Percentiles rank a stretch among this genome's conserved stretches.
These are phyloP conservation scores for Huso huso DNA, from an alignment of 2,797 vertebrate genomes.

Conservation along the genomic window DNA sequence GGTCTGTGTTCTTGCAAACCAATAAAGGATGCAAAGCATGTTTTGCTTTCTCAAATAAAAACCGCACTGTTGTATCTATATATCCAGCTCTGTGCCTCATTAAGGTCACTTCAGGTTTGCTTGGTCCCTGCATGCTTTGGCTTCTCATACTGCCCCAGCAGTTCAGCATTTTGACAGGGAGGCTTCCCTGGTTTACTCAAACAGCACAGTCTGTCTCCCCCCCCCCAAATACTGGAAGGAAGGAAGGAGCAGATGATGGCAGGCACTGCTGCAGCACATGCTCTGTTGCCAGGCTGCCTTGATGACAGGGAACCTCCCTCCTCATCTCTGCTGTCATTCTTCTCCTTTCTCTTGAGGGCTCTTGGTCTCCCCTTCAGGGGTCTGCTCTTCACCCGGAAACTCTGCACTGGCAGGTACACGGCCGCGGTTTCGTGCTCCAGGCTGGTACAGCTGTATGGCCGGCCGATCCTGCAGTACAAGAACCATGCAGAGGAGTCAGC, in stretches of 20 bases:
- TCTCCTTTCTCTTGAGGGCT: slow-evolving; percentile 71
- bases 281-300: neutral
- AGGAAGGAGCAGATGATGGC: too few species aligned
- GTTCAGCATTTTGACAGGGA: slow-evolving; percentile 32
- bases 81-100: slow-evolving; percentile 47
- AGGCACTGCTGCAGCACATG: too few species aligned
- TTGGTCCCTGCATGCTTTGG: slow-evolving; percentile 72
- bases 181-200: slow-evolving; percentile 35
- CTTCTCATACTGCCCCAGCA: slow-evolving; percentile 50
- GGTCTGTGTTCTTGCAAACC: neutral
- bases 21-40: slow-evolving; percentile 5
- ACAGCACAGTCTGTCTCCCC: slow-evolving; percentile 24
- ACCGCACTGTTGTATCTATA: slow-evolving; percentile 18
- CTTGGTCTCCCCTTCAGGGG: slow-evolving; percentile 67
- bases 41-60: slow-evolving; percentile 2
- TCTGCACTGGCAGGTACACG: slow-evolving; percentile 58
- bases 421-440: slow-evolving; percentile 79
- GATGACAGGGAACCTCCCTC: slow-evolving; percentile 30
- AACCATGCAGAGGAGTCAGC: slow-evolving; percentile 2
- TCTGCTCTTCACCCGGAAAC: slow-evolving; percentile 59
- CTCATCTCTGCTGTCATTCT: slow-evolving; percentile 51
- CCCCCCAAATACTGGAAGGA: slow-evolving; percentile 11
- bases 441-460: slow-evolving; percentile 94
- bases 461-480: slow-evolving; percentile 78
- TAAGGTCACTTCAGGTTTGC: slow-evolving; percentile 84